Conservation (phyloP, 2,888 invertebrate genomes). For the Phalera bucephala region DNA sequence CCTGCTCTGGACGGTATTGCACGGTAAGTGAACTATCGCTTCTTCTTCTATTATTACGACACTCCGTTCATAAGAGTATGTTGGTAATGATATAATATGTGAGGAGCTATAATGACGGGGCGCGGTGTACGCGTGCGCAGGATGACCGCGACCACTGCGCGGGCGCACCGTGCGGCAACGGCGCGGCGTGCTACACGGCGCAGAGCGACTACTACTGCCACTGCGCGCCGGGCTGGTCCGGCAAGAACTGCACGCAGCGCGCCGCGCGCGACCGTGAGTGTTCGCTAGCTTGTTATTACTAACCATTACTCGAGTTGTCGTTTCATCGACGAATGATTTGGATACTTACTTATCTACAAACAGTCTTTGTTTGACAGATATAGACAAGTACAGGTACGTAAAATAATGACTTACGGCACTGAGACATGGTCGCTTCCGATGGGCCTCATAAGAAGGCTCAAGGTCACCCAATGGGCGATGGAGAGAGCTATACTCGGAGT, state of each 20-base stretch:
- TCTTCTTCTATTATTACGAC: background rate
- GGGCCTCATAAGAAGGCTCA: too few species aligned
- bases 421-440: too few species aligned
- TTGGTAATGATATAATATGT: too few species aligned
- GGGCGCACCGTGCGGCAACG: conserved; percentile 93
- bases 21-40: conserved; percentile 52
- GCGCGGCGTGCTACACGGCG: conserved; percentile 93
- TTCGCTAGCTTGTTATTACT: conserved; percentile 69
- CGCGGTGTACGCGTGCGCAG: conserved; percentile 61
- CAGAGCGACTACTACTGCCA: conserved; percentile 95
- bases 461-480: too few species aligned
- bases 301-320: too few species aligned
- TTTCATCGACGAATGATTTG: too few species aligned
- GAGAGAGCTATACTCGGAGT: too few species aligned
- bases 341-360: too few species aligned
- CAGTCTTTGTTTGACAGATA: too few species aligned
- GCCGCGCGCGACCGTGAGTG: conserved; percentile 70
- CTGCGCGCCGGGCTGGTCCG: conserved; percentile 94
- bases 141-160: conserved; percentile 95
- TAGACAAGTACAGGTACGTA: too few species aligned
- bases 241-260: conserved; percentile 91
- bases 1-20: conserved; percentile 73
- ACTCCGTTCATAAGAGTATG: too few species aligned
- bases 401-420: too few species aligned
- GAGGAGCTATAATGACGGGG: background rate